Conservation (phyloP, 2,888 invertebrate species). For the Rhimphoctona megacephalus region DNA sequence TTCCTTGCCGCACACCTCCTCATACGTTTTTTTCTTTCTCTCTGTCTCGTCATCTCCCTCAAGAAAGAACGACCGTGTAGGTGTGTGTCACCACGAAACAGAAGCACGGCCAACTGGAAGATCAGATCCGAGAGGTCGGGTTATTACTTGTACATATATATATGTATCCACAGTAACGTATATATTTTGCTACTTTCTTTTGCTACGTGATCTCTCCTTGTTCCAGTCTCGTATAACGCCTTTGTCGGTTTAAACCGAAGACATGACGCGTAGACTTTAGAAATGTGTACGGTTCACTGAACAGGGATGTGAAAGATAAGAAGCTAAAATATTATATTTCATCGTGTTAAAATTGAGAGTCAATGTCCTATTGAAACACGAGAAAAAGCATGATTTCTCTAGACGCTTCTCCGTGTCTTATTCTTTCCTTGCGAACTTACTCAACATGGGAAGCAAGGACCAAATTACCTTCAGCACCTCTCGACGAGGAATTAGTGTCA, state of each 20-base stretch:
- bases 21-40: slow-evolving; percentile 13
- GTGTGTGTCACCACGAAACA: slow-evolving; percentile 38
- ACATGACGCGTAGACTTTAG: slow-evolving; percentile 34
- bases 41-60: slow-evolving; percentile 37
- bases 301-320: slow-evolving; percentile 23
- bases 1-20: slow-evolving; percentile 3
- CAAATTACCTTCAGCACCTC: slow-evolving; percentile 69
- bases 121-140: slow-evolving; percentile 67
- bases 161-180: background rate
- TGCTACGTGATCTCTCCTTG: slow-evolving; percentile 4
- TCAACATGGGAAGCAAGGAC: slow-evolving; percentile 70
- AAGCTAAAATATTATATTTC: slow-evolving; percentile 35
- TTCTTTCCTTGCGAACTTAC: background rate
- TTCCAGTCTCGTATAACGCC: slow-evolving; percentile 40
- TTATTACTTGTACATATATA: slow-evolving; percentile 58
- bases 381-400: slow-evolving; percentile 40
- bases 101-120: slow-evolving; percentile 56
- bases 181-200: slow-evolving; percentile 36
- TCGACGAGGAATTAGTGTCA: slow-evolving; percentile 70
- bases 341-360: slow-evolving; percentile 52
- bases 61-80: slow-evolving; percentile 12
- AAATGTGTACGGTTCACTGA: slow-evolving; percentile 20
- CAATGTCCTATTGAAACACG: slow-evolving; percentile 28
- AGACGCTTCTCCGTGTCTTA: background rate
- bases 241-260: slow-evolving; percentile 13